Base-by-base conservation (phyloP, 2,797 vertebrate genomes). In the Jordanella pulchra region DNA sequence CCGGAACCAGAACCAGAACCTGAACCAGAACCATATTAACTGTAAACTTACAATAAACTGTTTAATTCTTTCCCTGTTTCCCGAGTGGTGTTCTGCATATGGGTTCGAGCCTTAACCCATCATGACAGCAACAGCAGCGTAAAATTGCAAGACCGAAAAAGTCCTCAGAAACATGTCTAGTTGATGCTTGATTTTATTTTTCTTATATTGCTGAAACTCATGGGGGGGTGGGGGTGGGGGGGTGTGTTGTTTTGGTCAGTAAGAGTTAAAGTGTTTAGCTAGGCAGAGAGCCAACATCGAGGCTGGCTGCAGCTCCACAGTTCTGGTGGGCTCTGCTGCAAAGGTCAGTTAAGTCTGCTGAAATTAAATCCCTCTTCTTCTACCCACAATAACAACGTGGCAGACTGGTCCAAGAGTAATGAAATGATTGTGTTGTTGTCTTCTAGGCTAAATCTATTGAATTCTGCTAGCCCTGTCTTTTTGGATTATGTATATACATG, bases 101-200 rank as follows among this genome's bases (percentile, higher is more conserved):
- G n/a, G n/a, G n/a, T n/a, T n/a, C n/a, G n/a, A n/a, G n/a, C n/a
- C n/a, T n/a, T n/a, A n/a, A n/a, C n/a, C n/a, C n/a, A n/a, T n/a
- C n/a, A n/a, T n/a, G n/a, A n/a, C n/a, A n/a, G 86, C 89, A 87
- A 93, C 93, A 94, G 94, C 95, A 95, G 88, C 88, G 86, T 66
- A 90, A 91, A 91, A 75, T 70, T 50, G 75, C 51, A 53, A 76
- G 77, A 82, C 56, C 45, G 56, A 83, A 86, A 67, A 84, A 72
- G 81, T 82, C 69, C 23, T 77, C 21, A 77, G 77, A 90, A 87
- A 82, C 82, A 84, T 48, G 76, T 81, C 82, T 67, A 77, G 66
- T 75, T 71, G 61, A 72, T 83, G 64, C 73, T 83, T 84, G 75
- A 72, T 73, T 79, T 80, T 78, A 87, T 82, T 83, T 79, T 78